Evolutionary conservation across 2,888 invertebrate genomes (phyloP).

Genomic region (Halictus quadricinctus): DNA sequence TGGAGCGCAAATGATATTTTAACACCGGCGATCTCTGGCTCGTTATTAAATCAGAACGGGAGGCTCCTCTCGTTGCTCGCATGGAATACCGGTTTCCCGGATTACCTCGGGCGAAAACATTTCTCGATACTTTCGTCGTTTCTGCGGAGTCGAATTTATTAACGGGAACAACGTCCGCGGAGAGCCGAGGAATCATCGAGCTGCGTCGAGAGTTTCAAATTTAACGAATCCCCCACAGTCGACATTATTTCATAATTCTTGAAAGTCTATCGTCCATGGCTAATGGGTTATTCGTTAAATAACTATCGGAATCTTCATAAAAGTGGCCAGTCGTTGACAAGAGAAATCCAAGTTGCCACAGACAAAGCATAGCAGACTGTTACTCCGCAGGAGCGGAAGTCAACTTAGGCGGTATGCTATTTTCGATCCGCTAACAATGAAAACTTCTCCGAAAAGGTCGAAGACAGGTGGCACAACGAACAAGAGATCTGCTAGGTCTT

Average conservation of each 20-base stretch:
- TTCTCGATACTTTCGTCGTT: conserved; percentile 30
- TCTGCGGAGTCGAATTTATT: conserved; percentile 22
- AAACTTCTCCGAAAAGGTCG: neutral
- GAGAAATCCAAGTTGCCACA: neutral
- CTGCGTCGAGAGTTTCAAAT: neutral
- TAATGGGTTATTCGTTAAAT: neutral
- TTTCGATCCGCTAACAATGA: neutral
- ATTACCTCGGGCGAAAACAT: conserved; percentile 30
- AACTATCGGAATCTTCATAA: neutral
- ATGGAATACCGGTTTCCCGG: conserved; percentile 37
- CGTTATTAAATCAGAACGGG: conserved; percentile 55
- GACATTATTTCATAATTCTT: neutral
- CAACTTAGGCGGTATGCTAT: neutral
- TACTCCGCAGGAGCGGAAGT: neutral
- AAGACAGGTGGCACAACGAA: neutral
- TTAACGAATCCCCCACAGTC: too few relatives aligned
- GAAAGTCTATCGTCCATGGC: too few relatives aligned
- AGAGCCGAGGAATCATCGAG: neutral
- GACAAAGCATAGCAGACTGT: neutral
- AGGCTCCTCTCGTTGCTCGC: conserved; percentile 24
- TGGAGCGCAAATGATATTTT: conserved; percentile 60
- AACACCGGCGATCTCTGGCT: conserved; percentile 45
- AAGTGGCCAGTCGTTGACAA: neutral
- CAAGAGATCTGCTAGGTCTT: conserved; percentile 3
- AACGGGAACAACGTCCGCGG: conserved; percentile 1